These are phyloP conservation scores for Taxidea taxus DNA, from an alignment of 2,113 vertebrate genomes.

Conservation along the genomic window DNA sequence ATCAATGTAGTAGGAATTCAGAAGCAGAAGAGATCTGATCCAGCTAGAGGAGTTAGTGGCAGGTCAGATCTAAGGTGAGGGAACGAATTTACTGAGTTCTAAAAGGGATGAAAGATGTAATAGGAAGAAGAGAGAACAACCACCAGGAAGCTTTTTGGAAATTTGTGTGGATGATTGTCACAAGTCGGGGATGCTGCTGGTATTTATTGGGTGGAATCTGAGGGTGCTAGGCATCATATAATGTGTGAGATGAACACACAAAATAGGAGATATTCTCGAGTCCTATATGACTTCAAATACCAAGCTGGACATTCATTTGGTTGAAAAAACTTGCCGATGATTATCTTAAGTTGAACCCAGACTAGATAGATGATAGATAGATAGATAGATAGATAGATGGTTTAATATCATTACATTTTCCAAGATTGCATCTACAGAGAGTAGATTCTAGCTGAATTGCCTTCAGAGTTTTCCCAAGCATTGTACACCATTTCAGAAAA, in stretches of 20 bases:
- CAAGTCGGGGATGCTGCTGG: background rate
- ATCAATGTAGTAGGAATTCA: background rate
- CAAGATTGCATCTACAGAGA: background rate
- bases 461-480: background rate
- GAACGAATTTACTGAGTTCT: background rate
- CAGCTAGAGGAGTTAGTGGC: background rate
- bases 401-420: background rate
- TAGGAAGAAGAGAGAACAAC: background rate
- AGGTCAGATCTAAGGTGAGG: background rate
- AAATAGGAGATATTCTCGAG: background rate
- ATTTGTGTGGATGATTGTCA: background rate
- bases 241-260: background rate
- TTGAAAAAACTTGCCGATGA: background rate
- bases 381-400: background rate
- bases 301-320: background rate
- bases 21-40: background rate
- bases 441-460: background rate
- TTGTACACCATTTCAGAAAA: background rate
- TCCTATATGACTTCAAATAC: background rate
- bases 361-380: background rate
- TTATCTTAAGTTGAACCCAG: background rate
- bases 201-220: background rate
- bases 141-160: background rate
- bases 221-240: background rate
- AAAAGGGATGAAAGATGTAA: background rate